These are phyloP conservation scores for Potamarius usumacintae DNA, from an alignment of 2,113 vertebrate genomes.

Conservation along the genomic window DNA sequence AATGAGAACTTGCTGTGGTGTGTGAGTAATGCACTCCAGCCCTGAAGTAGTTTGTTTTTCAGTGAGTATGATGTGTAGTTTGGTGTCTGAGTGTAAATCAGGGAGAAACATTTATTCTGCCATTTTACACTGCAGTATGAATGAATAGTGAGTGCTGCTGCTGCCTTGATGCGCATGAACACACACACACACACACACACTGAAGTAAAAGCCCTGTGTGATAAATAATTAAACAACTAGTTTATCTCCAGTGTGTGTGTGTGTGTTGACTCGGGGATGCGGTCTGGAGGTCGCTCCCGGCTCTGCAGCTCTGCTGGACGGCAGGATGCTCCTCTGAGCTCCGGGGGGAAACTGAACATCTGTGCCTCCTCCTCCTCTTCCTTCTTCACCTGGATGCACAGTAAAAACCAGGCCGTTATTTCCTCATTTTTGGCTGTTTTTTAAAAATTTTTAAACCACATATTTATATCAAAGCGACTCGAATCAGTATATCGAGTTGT, in stretches of 20 bases:
- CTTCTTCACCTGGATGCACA: conserved; percentile 71
- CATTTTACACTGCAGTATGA: conserved; percentile 2
- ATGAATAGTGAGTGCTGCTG: not conserved
- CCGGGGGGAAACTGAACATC: not conserved
- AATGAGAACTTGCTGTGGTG: not conserved
- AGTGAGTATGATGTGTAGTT: not conserved
- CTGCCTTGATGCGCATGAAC: not conserved
- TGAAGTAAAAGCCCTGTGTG: conserved; percentile 56
- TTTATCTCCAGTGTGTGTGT: not conserved
- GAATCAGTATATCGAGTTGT: not conserved
- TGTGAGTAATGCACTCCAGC: not conserved
- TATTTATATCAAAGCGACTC: not conserved
- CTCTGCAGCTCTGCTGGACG: not conserved
- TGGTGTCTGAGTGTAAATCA: not conserved
- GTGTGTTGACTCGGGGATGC: not conserved
- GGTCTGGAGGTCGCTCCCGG: not conserved
- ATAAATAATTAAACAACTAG: conserved; percentile 51
- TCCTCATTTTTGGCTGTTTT: not conserved
- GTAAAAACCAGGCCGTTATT: conserved; percentile 57
- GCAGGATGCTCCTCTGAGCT: conserved; percentile 21
- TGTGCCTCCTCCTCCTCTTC: conserved; percentile 48
- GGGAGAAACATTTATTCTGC: not conserved
- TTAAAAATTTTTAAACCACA: no score
- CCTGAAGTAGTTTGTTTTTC: not conserved
- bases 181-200: conserved; percentile 41